phyloP scores from a whole-genome alignment of 2,113 vertebrate genomes.

The Pitta sordida region DNA sequence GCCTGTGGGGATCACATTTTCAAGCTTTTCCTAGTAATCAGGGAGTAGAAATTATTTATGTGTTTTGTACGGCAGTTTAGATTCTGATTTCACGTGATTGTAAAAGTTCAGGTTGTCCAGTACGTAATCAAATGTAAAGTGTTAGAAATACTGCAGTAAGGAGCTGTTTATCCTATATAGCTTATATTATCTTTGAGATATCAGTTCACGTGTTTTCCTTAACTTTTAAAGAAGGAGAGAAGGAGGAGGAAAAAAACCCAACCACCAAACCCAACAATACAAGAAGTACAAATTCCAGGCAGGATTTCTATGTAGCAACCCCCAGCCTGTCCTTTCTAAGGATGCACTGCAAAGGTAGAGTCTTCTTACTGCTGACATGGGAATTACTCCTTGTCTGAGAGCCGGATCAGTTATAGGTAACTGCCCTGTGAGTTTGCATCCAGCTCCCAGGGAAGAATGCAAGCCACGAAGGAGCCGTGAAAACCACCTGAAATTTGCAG shows the following conservation, averaged over 20 bases:
- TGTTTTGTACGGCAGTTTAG: neutral
- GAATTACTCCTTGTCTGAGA: neutral
- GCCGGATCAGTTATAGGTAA: neutral
- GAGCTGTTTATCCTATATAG: neutral
- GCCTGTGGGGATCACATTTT: neutral
- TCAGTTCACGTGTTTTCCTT: neutral
- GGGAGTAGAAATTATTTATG: neutral
- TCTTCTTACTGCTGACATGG: neutral
- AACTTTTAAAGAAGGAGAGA: neutral
- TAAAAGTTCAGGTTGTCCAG: neutral
- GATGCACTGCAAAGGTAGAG: neutral
- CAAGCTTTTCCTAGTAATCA: neutral
- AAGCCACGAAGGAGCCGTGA: neutral
- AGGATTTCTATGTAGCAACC: neutral
- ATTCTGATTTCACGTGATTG: neutral
- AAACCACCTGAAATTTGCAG: neutral
- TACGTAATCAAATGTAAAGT: neutral
- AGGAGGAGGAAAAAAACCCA: fast-evolving
- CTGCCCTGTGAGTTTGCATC: neutral
- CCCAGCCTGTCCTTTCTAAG: neutral
- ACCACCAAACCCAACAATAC: neutral
- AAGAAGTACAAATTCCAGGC: neutral
- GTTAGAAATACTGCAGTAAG: neutral
- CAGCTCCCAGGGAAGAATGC: neutral
- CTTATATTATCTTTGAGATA: neutral